Evolutionary conservation across 2,888 invertebrate species (phyloP).

Genomic region (Hecatera dysodea): DNA sequence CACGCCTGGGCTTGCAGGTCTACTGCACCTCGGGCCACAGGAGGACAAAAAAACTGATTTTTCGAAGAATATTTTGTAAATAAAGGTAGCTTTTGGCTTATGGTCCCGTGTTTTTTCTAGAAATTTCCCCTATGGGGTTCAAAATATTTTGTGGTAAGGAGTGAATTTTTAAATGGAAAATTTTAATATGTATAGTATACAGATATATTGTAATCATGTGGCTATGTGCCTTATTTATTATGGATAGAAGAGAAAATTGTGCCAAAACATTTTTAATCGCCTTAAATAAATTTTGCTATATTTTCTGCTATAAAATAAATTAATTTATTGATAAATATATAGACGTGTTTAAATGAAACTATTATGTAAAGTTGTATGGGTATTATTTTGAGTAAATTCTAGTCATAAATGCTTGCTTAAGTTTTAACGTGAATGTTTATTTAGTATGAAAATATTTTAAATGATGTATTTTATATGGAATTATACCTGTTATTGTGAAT

Average conservation of each 20-base stretch:
- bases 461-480: conserved; percentile 87
- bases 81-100: conserved; percentile 63
- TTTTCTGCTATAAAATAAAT: conserved; percentile 63
- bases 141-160: conserved; percentile 59
- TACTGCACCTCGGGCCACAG: conserved; percentile 64
- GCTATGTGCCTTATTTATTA: conserved; percentile 85
- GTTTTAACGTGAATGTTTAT: conserved; percentile 68
- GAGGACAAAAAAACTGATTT: conserved; percentile 68
- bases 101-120: conserved; percentile 53
- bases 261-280: conserved; percentile 77
- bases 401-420: conserved; percentile 77
- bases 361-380: conserved; percentile 61
- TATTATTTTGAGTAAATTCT: conserved; percentile 73
- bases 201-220: conserved; percentile 66
- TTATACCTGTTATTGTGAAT: conserved; percentile 86
- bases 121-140: conserved; percentile 53
- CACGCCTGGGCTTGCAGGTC: conserved; percentile 67
- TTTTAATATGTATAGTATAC: conserved; percentile 62
- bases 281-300: conserved; percentile 65
- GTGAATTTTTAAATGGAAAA: conserved; percentile 62
- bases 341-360: conserved; percentile 49
- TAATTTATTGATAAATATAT: conserved; percentile 60
- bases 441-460: conserved; percentile 77
- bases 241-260: conserved; percentile 69
- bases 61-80: conserved; percentile 79